These are phyloP conservation scores for human (Homo sapiens) DNA, from an alignment of 2,113 vertebrate species.

Conservation along the genomic window GRCh38 chr5:125716001-125716500, in stretches of 20 bases:
- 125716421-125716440: not conserved
- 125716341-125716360: not conserved
- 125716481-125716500: too few relatives aligned
- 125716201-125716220: not conserved
- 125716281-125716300: not conserved
- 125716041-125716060: constrained; percentile 12
- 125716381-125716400: not conserved
- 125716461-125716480: not conserved
- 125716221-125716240: not conserved
- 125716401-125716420: not conserved
- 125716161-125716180: not conserved
- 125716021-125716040: not conserved
- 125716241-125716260: not conserved
- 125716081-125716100: not conserved
- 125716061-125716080: not conserved
- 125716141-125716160: not conserved
- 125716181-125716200: not conserved
- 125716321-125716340: not conserved
- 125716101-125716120: not conserved
- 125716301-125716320: not conserved
- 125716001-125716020: not conserved
- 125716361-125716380: not conserved
- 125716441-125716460: not conserved
- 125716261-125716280: not conserved
- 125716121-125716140: not conserved